These are phyloP conservation scores for Hermatobates lingyangjiaoensis DNA, from an alignment of 1,140 invertebrate genomes.

Conservation along the genomic window DNA sequence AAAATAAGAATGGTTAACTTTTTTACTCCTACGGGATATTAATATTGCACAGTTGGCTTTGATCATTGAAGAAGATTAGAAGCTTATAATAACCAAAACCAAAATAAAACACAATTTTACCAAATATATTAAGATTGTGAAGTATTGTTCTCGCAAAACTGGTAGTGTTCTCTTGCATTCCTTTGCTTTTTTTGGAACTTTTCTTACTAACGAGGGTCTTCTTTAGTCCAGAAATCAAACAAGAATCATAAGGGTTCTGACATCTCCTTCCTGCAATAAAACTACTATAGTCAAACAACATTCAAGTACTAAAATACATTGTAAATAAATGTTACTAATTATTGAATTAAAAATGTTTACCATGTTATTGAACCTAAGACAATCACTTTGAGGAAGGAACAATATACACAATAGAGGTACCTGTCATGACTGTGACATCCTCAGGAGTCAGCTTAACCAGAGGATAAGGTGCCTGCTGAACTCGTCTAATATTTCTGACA, in stretches of 20 bases:
- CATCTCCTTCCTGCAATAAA: background rate
- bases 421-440: constrained; percentile 27
- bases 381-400: background rate
- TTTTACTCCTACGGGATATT: too few relatives aligned
- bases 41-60: too few relatives aligned
- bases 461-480: constrained; percentile 62
- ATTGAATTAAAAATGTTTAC: too few relatives aligned
- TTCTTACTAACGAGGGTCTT: too few relatives aligned
- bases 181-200: constrained; percentile 22
- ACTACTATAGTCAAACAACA: background rate
- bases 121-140: constrained; percentile 61
- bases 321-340: too few relatives aligned
- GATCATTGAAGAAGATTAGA: too few relatives aligned
- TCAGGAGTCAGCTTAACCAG: constrained; percentile 45
- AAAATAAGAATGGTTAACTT: too few relatives aligned
- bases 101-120: constrained; percentile 29
- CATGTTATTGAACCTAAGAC: too few relatives aligned
- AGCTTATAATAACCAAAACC: too few relatives aligned
- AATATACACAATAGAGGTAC: constrained; percentile 18
- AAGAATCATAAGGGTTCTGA: too few relatives aligned
- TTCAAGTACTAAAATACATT: too few relatives aligned
- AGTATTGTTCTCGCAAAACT: constrained; percentile 54
- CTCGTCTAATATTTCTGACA: constrained; percentile 44
- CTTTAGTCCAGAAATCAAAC: too few relatives aligned
- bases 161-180: constrained; percentile 27